These are phyloP conservation scores for Arnoldichthys spilopterus DNA, from an alignment of 2,797 vertebrate genomes.

Conservation along the genomic window DNA sequence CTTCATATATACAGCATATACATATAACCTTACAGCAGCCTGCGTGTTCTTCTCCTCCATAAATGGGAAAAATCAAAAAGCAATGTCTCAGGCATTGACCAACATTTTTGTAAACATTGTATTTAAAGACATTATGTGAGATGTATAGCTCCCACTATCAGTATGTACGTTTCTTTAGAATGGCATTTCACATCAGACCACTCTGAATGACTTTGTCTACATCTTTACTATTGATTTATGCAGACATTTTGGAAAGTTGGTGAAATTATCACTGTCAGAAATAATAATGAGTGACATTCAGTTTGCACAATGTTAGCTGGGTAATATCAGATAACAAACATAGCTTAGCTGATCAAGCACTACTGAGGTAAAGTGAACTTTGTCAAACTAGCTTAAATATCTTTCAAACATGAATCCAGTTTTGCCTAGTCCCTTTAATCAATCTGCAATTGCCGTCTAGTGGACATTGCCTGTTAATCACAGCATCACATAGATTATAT, in stretches of 20 bases:
- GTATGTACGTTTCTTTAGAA: background rate
- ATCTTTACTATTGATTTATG: background rate
- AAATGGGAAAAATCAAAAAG: no score
- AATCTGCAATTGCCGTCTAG: background rate
- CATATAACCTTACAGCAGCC: no score
- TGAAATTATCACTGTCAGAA: background rate
- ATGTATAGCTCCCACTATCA: background rate
- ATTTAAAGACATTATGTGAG: no score
- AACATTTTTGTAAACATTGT: background rate
- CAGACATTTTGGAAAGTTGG: background rate
- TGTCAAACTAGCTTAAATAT: background rate
- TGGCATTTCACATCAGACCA: background rate
- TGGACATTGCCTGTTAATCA: background rate
- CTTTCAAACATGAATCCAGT: background rate
- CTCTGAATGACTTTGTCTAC: background rate
- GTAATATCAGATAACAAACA: no score
- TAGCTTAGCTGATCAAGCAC: no score
- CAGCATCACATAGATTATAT: constrained; percentile 6
- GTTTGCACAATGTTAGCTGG: no score
- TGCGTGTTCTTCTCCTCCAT: no score
- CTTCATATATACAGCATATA: no score
- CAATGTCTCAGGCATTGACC: background rate
- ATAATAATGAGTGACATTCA: no score
- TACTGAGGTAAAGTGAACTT: no score
- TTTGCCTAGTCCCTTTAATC: constrained; percentile 1